These are phyloP conservation scores for Pristionchus mayeri DNA, from an alignment of 2,888 invertebrate species.

Conservation along the genomic window DNA sequence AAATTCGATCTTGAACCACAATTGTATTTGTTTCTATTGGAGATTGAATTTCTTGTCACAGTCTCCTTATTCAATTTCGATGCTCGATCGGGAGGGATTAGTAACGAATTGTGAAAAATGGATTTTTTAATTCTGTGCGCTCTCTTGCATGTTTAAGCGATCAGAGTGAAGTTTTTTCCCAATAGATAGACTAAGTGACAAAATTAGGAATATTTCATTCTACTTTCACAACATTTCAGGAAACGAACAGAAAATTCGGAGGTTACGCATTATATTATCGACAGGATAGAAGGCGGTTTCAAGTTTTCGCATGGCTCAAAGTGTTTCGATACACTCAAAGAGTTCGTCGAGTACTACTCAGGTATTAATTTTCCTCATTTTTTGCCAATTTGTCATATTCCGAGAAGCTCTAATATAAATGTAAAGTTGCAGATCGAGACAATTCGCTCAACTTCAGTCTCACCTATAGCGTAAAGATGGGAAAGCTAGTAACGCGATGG, in stretches of 20 bases:
- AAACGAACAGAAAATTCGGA: too few species aligned
- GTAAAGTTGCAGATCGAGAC: background rate
- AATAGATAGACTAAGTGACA: too few species aligned
- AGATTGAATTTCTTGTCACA: too few species aligned
- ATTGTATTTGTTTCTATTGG: background rate
- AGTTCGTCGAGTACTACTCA: background rate
- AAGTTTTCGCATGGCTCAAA: background rate
- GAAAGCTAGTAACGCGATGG: background rate
- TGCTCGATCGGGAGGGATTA: too few species aligned
- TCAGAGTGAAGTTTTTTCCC: too few species aligned
- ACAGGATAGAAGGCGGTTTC: background rate
- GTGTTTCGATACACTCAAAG: background rate
- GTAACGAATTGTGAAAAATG: too few species aligned
- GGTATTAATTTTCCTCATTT: background rate
- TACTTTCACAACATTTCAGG: too few species aligned
- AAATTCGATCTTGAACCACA: background rate
- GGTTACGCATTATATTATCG: background rate
- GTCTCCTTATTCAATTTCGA: too few species aligned
- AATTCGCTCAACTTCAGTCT: background rate
- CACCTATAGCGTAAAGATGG: background rate
- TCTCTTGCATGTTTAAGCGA: too few species aligned
- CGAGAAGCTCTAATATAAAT: too few species aligned
- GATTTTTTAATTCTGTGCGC: too few species aligned
- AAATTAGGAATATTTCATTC: too few species aligned
- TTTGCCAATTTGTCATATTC: background rate